Conservation (phyloP, 1,140 invertebrate genomes). For the Carposina sasakii region DNA sequence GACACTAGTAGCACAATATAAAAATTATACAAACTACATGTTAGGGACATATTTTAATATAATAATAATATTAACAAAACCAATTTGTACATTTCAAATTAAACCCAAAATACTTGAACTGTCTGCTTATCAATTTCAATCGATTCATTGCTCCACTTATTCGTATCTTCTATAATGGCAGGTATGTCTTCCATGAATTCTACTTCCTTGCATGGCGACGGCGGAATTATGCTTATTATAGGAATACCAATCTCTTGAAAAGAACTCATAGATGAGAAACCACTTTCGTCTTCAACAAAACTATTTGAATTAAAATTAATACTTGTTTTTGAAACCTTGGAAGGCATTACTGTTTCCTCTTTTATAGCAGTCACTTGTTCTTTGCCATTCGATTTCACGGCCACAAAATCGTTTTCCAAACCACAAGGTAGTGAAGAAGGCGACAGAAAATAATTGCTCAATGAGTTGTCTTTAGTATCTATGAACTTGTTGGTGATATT, state of each 20-base stretch:
- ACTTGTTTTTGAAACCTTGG: constrained; percentile 44
- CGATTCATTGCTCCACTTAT: constrained; percentile 49
- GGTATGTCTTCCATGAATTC: constrained; percentile 44
- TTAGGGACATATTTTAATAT: no score
- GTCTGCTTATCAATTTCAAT: constrained; percentile 55
- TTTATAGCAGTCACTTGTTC: constrained; percentile 7
- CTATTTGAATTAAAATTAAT: constrained; percentile 52
- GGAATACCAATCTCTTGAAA: constrained; percentile 85
- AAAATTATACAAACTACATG: no score
- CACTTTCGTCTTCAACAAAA: constrained; percentile 82
- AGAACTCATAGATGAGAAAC: constrained; percentile 86
- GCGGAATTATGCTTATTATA: constrained; percentile 62
- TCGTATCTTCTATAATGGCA: constrained; percentile 33
- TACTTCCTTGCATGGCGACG: constrained; percentile 57
- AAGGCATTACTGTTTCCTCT: no score
- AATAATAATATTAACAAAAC: not conserved
- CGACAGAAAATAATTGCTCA: constrained; percentile 38
- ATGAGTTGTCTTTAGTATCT: constrained; percentile 31
- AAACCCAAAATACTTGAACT: constrained; percentile 68
- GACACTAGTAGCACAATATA: no score
- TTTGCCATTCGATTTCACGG: constrained; percentile 60
- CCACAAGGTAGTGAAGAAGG: constrained; percentile 34
- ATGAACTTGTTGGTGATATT: constrained; percentile 32
- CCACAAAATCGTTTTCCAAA: constrained; percentile 53
- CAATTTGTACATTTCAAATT: constrained; percentile 27